Evolutionary conservation across 2,797 vertebrate genomes (phyloP).

Genomic region (Coluber constrictor): DNA sequence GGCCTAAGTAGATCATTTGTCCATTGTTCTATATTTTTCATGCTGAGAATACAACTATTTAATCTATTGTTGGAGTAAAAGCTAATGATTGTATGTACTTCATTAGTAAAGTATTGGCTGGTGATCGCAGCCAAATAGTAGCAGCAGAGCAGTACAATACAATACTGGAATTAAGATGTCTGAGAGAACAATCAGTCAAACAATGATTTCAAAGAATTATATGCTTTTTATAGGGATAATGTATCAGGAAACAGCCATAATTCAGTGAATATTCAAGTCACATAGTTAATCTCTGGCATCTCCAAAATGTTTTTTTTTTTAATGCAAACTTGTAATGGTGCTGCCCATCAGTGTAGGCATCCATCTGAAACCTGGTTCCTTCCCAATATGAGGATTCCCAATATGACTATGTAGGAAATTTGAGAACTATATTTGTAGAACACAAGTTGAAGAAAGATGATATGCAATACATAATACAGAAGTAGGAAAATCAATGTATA

Average conservation of each 20-base stretch:
- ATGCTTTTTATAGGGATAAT: neutral
- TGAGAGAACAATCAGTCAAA: neutral
- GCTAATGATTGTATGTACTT: neutral
- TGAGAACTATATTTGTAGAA: neutral
- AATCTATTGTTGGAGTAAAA: constrained; percentile 1
- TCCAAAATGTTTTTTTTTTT: neutral
- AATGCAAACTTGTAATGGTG: neutral
- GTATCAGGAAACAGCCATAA: neutral
- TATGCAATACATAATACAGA: neutral
- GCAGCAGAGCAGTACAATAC: constrained; percentile 6
- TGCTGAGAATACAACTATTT: constrained; percentile 1
- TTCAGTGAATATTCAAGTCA: neutral
- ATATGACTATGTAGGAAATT: neutral
- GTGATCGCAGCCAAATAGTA: constrained; percentile 1
- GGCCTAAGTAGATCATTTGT: neutral
- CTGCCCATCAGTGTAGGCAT: neutral
- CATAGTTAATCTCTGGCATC: neutral
- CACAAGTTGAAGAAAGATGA: neutral
- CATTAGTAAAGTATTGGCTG: constrained; percentile 1
- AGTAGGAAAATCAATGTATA: neutral
- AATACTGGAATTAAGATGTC: neutral
- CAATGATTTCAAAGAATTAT: neutral
- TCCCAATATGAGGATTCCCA: neutral
- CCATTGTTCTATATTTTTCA: neutral
- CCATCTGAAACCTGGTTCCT: neutral